Evolutionary conservation across 2,888 invertebrate genomes (phyloP).

Genomic region (Mimachlamys varia): DNA sequence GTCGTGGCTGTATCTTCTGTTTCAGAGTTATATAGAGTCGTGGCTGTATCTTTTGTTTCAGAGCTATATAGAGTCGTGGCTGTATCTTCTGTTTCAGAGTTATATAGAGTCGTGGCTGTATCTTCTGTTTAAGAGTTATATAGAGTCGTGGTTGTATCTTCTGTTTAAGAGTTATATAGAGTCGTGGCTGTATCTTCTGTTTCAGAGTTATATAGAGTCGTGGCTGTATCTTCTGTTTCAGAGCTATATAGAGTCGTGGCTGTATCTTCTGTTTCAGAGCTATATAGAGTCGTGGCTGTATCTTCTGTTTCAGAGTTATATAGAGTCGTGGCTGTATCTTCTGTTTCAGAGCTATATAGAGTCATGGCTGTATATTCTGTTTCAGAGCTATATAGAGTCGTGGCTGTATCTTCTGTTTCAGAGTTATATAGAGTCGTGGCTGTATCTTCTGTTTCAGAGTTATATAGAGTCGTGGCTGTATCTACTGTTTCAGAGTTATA

Average conservation of each 20-base stretch:
- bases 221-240: conserved; percentile 60
- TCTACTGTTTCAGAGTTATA: conserved; percentile 73
- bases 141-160: no score
- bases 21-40: conserved; percentile 73
- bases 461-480: conserved; percentile 76
- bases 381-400: conserved; percentile 73
- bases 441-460: conserved; percentile 62
- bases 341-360: no score
- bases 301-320: conserved; percentile 65
- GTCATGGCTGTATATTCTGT: no score
- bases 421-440: no score
- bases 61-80: no score
- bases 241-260: conserved; percentile 75
- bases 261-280: conserved; percentile 73
- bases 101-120: conserved; percentile 76
- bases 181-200: conserved; percentile 75
- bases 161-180: conserved; percentile 69
- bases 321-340: conserved; percentile 75
- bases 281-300: no score
- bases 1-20: no score
- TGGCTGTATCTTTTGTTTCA: conserved; percentile 76
- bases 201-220: no score
- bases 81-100: conserved; percentile 62
- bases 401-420: conserved; percentile 76
- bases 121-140: no score